Base-by-base conservation (phyloP, 1,140 invertebrate genomes). In the Macrotrachela quadricornifera region DNA sequence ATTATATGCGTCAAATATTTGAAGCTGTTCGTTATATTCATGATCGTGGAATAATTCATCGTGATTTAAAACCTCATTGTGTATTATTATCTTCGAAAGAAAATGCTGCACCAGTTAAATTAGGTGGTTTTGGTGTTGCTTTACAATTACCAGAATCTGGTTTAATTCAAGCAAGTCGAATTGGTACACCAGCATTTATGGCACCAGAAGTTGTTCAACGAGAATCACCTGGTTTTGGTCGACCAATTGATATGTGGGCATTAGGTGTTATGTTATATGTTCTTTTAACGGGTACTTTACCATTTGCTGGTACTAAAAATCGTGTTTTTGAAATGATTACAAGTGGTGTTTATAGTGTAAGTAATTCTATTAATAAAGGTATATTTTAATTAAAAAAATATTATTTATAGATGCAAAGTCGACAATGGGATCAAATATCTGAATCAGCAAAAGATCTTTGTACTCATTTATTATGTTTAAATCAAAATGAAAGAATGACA, bases 261-360 rank as follows among this genome's bases (percentile, higher is more conserved):
- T 92, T 88, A 72, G 91, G 91, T 59, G 91, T 97, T 46, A 92
- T 97, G 58, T 92, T 96, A 86, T 96, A 88, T 66, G 94, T 90
- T 40, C 71, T 96, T 75, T 75, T 99, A 4, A 84, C 84, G 51
- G 91, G 92, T 10, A 81, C 82, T 40, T 74, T 92, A 57, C 92
- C 92, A 2, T 97, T 95, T 65, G 78, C 82, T 59, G 92, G 91
- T 17, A 88, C 85, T 42, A 82, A 84, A 56, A 82, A 92, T 57
- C 70, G 85, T 56, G 75, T 97, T 43, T 84, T 85, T 62, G 83
- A 90, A 62, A 78, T 81, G 36, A 90, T 95, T 62, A 80, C 81
- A 61, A 77, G 80, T 57, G 86, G 84, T 50, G 77, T 80, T 67
- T 74, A 88, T 57, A 59, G 56, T 17, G 62, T 67, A 50, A 49